Conservation (phyloP, 2,888 invertebrate genomes). For the Ecliptopera silaceata region DNA sequence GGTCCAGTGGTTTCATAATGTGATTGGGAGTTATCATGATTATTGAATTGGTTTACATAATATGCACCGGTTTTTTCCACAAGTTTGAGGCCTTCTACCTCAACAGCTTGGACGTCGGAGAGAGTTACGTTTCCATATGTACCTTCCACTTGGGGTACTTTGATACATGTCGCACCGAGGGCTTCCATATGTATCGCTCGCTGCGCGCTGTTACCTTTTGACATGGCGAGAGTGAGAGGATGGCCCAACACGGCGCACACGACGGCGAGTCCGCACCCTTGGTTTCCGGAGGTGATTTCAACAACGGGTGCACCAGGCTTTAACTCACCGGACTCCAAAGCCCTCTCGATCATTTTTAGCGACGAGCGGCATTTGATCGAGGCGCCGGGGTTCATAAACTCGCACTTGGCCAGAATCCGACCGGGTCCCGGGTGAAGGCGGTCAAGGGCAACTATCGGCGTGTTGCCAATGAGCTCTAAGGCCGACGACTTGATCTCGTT, state of each 20-base stretch:
- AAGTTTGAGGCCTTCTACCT: constrained; percentile 58
- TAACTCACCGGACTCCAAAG: constrained; percentile 56
- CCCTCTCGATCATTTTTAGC: constrained; percentile 65
- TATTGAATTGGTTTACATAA: constrained; percentile 72
- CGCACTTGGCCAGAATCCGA: constrained; percentile 73
- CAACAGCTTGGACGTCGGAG: constrained; percentile 67
- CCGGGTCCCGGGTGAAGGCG: constrained; percentile 70
- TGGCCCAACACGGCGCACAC: constrained; percentile 73
- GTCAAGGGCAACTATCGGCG: constrained; percentile 74
- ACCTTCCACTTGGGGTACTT: constrained; percentile 74
- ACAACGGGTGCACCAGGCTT: constrained; percentile 64
- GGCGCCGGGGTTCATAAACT: constrained; percentile 77
- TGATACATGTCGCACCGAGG: constrained; percentile 68
- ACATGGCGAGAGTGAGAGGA: constrained; percentile 73
- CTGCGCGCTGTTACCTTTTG: constrained; percentile 72
- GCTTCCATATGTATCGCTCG: constrained; percentile 77
- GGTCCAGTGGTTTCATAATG: constrained; percentile 75
- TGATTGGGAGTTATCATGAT: constrained; percentile 58
- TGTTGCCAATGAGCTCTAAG: constrained; percentile 73
- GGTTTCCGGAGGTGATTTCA: constrained; percentile 75
- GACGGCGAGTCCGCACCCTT: constrained; percentile 74
- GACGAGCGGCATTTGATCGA: constrained; percentile 75
- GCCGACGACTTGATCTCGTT: constrained; percentile 73
- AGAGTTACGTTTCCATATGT: constrained; percentile 72
- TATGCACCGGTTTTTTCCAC: constrained; percentile 63